Conservation (phyloP, 2,797 vertebrate species). For the Betta splendens region DNA sequence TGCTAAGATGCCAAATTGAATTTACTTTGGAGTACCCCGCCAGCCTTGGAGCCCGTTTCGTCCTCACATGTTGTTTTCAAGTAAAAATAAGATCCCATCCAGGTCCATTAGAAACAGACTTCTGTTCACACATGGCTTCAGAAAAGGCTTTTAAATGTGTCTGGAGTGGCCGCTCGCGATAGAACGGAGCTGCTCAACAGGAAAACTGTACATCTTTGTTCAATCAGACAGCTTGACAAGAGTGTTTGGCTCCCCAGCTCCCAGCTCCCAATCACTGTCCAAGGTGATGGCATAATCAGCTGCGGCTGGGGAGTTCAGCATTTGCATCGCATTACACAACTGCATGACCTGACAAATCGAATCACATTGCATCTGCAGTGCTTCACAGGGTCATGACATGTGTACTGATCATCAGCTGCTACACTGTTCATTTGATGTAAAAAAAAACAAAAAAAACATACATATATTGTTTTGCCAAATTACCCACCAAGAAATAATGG, state of each 20-base stretch:
- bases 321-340: neutral
- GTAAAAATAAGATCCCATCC: conserved; percentile 16
- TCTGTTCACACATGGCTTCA: conserved; percentile 15
- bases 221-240: neutral
- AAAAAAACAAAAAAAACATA: too few species aligned
- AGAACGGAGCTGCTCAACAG: conserved; percentile 1
- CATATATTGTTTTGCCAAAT: neutral
- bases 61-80: conserved; percentile 12
- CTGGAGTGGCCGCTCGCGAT: neutral
- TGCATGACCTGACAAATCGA: neutral
- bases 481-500: neutral
- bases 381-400: neutral
- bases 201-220: conserved; percentile 20
- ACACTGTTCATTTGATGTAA: neutral
- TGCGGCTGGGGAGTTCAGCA: neutral
- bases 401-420: too few species aligned
- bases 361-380: neutral
- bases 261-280: neutral
- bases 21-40: conserved; percentile 4
- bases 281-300: neutral
- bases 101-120: neutral
- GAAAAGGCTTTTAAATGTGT: neutral
- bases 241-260: neutral
- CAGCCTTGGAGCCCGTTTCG: conserved; percentile 6
- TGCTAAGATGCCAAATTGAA: conserved; percentile 17